These are phyloP conservation scores for Puffinus mauretanicus DNA, from an alignment of 2,113 vertebrate genomes.

Conservation along the genomic window DNA sequence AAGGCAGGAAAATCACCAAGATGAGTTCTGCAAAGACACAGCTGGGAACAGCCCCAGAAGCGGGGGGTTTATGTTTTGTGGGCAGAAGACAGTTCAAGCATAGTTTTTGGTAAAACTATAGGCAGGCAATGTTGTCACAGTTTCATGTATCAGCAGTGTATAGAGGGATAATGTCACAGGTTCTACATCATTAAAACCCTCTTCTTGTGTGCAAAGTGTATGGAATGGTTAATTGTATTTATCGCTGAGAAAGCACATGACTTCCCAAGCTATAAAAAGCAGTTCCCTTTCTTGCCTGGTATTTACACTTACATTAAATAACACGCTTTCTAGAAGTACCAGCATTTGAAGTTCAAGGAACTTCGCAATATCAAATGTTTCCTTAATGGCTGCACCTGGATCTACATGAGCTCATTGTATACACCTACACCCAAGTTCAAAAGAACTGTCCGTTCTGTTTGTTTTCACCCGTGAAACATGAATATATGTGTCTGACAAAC, in stretches of 20 bases:
- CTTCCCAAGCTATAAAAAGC: not conserved
- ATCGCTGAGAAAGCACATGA: not conserved
- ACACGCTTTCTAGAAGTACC: not conserved
- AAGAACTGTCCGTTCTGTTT: slow-evolving; percentile 54
- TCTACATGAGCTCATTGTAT: slow-evolving; percentile 16
- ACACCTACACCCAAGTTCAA: slow-evolving; percentile 34
- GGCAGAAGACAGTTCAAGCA: not conserved
- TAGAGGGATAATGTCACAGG: not conserved
- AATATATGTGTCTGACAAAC: not conserved
- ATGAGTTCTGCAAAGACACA: not conserved
- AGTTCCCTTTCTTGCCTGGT: not conserved
- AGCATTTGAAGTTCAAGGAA: not conserved
- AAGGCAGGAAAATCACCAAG: not conserved
- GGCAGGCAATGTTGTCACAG: not conserved
- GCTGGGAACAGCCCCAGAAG: not conserved
- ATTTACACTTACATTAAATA: not conserved
- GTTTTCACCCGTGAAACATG: slow-evolving; percentile 52
- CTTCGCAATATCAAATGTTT: not conserved
- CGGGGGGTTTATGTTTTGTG: not conserved
- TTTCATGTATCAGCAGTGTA: not conserved
- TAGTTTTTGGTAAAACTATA: not conserved
- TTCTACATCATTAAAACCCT: not conserved
- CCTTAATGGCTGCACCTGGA: slow-evolving; percentile 64
- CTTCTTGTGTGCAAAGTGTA: not conserved
- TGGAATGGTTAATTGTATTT: not conserved